These are phyloP conservation scores for Sebastes baramenuke DNA, from an alignment of 2,797 vertebrate genomes.

Conservation along the genomic window DNA sequence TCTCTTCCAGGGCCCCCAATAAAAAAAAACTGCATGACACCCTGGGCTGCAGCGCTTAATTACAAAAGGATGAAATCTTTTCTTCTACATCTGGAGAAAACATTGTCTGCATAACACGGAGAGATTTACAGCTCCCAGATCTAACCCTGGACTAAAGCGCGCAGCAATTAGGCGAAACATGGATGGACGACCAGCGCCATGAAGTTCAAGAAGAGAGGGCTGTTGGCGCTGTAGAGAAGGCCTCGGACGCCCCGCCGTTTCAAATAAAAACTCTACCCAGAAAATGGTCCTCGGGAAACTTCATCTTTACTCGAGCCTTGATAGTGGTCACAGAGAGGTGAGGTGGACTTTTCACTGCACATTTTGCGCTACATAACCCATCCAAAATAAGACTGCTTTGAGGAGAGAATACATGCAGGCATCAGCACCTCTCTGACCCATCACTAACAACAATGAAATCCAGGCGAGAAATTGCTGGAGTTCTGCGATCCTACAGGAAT, in stretches of 20 bases:
- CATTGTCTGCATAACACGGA: constrained; percentile 82
- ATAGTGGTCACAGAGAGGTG: constrained; percentile 34
- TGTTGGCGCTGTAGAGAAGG: constrained; percentile 46
- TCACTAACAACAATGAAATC: constrained; percentile 42
- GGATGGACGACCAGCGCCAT: constrained; percentile 72
- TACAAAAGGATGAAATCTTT: constrained; percentile 89
- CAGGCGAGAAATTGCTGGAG: constrained; percentile 35
- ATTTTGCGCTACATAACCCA: constrained; percentile 15
- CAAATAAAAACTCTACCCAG: constrained; percentile 60
- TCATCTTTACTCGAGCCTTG: constrained; percentile 26
- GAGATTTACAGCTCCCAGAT: constrained; percentile 86
- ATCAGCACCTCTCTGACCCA: constrained; percentile 36
- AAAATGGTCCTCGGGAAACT: constrained; percentile 37
- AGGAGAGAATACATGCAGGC: constrained; percentile 10
- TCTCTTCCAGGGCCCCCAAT: constrained; percentile 81
- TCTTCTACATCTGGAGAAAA: constrained; percentile 88
- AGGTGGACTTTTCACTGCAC: constrained; percentile 7
- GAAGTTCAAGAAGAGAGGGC: constrained; percentile 63
- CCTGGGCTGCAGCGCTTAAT: constrained; percentile 85
- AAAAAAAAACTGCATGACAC: constrained; percentile 84
- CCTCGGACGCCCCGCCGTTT: constrained; percentile 39
- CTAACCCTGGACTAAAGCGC: constrained; percentile 76
- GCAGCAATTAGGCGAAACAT: constrained; percentile 83
- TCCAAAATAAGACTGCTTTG: constrained; percentile 14
- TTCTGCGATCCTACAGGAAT: constrained; percentile 48